phyloP scores from a whole-genome alignment of 2,797 vertebrate species.

The Pipistrellus nathusii region DNA sequence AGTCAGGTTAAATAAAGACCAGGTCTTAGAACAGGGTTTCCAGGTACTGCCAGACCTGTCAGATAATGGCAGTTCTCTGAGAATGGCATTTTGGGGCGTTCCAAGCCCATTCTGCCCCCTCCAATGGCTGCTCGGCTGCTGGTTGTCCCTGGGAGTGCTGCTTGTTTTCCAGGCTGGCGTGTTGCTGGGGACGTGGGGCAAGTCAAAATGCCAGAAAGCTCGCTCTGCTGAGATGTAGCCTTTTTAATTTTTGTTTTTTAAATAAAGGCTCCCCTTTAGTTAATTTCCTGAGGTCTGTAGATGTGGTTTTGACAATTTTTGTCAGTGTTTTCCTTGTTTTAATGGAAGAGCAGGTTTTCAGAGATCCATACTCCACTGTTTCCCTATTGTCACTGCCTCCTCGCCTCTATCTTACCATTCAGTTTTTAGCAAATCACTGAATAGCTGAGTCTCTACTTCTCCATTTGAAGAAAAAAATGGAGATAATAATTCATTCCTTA shows the following conservation, averaged over 20 bases:
- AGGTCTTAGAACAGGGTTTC: background rate
- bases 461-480: background rate
- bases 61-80: background rate
- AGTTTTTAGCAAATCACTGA: background rate
- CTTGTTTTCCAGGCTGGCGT: background rate
- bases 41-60: background rate
- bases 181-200: background rate
- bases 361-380: background rate
- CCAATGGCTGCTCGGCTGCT: background rate
- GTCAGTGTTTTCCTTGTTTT: background rate
- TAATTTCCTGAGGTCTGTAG: background rate
- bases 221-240: background rate
- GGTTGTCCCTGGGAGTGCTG: background rate
- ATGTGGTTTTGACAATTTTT: background rate
- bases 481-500: background rate
- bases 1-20: slow-evolving; percentile 31
- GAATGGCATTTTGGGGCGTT: background rate
- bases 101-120: background rate
- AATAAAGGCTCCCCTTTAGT: background rate
- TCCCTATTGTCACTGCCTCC: background rate
- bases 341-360: background rate
- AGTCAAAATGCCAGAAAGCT: background rate
- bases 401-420: background rate
- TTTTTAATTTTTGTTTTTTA: background rate
- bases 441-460: background rate